Base-by-base conservation (phyloP, 1,140 invertebrate species). In the Brachionus rotundiformis region DNA sequence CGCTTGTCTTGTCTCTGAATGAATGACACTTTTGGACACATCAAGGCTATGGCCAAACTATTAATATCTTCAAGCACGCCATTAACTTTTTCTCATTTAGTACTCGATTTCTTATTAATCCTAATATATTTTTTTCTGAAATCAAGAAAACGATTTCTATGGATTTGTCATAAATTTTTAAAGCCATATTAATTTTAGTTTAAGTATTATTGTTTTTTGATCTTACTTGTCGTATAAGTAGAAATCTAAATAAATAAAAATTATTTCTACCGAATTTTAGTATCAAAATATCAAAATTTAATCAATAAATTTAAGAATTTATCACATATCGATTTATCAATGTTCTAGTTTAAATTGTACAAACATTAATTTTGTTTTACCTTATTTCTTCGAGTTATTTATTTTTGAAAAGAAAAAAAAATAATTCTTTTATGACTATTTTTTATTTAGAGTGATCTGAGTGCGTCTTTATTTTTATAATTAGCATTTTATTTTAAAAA, bases 141-240 rank as follows among this genome's bases (percentile, higher is more conserved):
- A 54, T 54, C 23, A 54, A 54, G 19, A 65, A 65, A 65, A 65
- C 8, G 31, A 65, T 65, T 31, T 31, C 31, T 65, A 33, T 65
- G 27, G 25, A 65, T 65, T 31, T 31, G 31, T 31, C 13, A 31
- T 65, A 29, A 23, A 59, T 23, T 23, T 59, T 59, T 59, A 59
- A 59, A 65, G 31, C 61, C 31, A 65, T 31, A 65, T 65, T 31
- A 65, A 65, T 31, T 27, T 65, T 65, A 65, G 31, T 65, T 65
- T 65, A 65, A 65, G 31, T 16, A 65, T 65, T 23, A 65, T 65
- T 13, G n/a, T 33, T 65, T 65, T 13, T 5, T 31, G 23, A 19
- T 54, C 47, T 54, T 54, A 54, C 47, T 54, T 54, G 16, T 54
- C 16, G 47, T 19, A 19, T 54, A 54, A 54, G 47, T 54, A 54